These are phyloP conservation scores for Molossus alvarezi DNA, from an alignment of 2,797 vertebrate species.

Conservation along the genomic window DNA sequence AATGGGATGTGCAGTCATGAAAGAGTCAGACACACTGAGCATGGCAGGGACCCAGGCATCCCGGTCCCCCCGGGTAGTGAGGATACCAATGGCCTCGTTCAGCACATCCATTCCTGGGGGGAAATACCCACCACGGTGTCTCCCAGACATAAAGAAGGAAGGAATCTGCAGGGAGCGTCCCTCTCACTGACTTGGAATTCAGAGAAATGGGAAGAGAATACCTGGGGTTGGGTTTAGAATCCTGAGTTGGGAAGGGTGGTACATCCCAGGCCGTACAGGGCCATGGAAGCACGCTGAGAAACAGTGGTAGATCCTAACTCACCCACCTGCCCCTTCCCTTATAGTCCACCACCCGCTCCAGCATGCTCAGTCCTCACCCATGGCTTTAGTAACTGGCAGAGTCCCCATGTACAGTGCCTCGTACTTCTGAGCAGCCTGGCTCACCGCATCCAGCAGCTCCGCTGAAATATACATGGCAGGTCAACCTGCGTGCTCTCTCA, in stretches of 20 bases:
- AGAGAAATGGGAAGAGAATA: slow-evolving; percentile 28
- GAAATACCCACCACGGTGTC: slow-evolving; percentile 51
- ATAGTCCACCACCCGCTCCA: background rate
- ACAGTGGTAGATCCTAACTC: background rate
- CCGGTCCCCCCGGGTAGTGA: slow-evolving; percentile 91
- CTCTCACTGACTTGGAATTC: slow-evolving; percentile 66
- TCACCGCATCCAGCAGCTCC: slow-evolving; percentile 94
- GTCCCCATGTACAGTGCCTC: slow-evolving; percentile 95
- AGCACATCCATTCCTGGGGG: slow-evolving; percentile 96
- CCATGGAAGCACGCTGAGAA: slow-evolving; percentile 27
- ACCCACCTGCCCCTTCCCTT: slow-evolving; percentile 30
- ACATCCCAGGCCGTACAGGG: background rate
- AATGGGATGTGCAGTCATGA: slow-evolving; percentile 91
- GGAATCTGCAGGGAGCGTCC: background rate
- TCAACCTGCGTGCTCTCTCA: background rate
- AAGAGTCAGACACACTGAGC: slow-evolving; percentile 94
- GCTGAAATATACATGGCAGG: slow-evolving; percentile 88
- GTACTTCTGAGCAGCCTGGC: slow-evolving; percentile 94
- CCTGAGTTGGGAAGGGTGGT: background rate
- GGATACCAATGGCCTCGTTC: slow-evolving; percentile 96
- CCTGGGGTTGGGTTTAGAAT: slow-evolving; percentile 7
- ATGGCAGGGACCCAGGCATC: slow-evolving; percentile 93
- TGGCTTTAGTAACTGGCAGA: slow-evolving; percentile 95
- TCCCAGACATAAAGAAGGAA: slow-evolving; percentile 4
- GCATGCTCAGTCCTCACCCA: slow-evolving; percentile 92